Percentiles rank a stretch among this genome's conserved stretches.
Conservation (phyloP, 2,888 invertebrate species). For the Drosophila kanekoi region DNA sequence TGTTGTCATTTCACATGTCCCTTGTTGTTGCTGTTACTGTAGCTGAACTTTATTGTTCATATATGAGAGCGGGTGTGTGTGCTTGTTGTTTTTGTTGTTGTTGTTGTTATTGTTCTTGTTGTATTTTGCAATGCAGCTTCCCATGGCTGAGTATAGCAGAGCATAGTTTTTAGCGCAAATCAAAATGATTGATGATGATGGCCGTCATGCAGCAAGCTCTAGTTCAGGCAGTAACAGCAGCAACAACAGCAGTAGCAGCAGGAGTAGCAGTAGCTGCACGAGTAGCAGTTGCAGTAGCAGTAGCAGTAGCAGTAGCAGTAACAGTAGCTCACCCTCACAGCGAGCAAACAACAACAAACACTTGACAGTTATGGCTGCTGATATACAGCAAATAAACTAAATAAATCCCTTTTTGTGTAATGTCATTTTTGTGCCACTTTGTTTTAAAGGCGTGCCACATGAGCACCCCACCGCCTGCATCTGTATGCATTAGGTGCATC, state of each 20-base stretch:
- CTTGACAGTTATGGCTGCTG: conserved; percentile 78
- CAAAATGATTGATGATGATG: conserved; percentile 80
- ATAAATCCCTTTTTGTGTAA: conserved; percentile 73
- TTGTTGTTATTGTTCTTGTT: conserved; percentile 29
- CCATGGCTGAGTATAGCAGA: conserved; percentile 46
- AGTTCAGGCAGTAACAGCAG: conserved; percentile 22
- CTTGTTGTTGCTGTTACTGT: conserved; percentile 34
- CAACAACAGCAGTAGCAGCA: conserved; percentile 9
- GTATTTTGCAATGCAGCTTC: conserved; percentile 38
- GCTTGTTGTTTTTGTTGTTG: conserved; percentile 22
- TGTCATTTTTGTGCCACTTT: conserved; percentile 67
- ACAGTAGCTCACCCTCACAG: conserved; percentile 17
- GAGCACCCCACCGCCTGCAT: conserved; percentile 15
- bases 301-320: conserved; percentile 12
- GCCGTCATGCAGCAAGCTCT: conserved; percentile 56
- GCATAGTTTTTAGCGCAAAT: conserved; percentile 79
- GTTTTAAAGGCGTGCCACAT: conserved; percentile 33
- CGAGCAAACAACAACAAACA: conserved; percentile 49
- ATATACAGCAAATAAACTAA: conserved; percentile 79
- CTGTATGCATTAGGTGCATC: neutral
- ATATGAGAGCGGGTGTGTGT: conserved; percentile 16
- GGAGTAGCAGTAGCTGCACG: conserved; percentile 18
- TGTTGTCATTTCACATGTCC: conserved; percentile 63
- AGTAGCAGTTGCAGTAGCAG: conserved; percentile 11
- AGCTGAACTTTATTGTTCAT: conserved; percentile 44